Conservation (phyloP, 2,888 invertebrate species). For the Nomada hirtipes region DNA sequence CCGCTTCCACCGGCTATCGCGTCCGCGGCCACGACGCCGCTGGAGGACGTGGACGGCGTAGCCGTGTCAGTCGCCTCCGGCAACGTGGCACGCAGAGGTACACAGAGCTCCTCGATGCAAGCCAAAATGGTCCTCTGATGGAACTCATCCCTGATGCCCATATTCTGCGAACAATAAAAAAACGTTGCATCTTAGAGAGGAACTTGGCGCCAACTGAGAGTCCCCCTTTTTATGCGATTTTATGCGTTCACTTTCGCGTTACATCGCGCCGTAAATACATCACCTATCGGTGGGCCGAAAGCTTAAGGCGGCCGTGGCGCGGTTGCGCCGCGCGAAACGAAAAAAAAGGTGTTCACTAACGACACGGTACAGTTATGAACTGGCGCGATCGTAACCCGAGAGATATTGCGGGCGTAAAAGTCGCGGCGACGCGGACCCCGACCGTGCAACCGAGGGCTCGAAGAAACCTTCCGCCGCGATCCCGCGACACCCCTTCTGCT, state of each 20-base stretch:
- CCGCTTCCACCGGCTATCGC: constrained; percentile 13
- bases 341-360: constrained; percentile 24
- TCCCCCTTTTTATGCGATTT: background rate
- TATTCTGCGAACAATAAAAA: constrained; percentile 85
- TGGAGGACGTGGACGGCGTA: constrained; percentile 46
- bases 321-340: background rate
- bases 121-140: constrained; percentile 89
- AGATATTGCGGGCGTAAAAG: constrained; percentile 26
- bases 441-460: background rate
- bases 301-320: constrained; percentile 2
- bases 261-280: constrained; percentile 15
- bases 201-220: background rate
- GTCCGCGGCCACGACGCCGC: background rate
- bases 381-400: constrained; percentile 25
- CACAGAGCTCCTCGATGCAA: constrained; percentile 88
- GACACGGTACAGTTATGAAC: constrained; percentile 36
- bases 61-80: constrained; percentile 54
- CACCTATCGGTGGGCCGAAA: constrained; percentile 7
- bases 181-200: background rate
- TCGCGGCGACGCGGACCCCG: background rate
- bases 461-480: background rate
- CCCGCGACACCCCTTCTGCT: background rate
- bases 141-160: constrained; percentile 91
- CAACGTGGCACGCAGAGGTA: constrained; percentile 46
- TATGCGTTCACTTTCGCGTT: constrained; percentile 13